Base-by-base conservation (phyloP, 2,113 vertebrate species). In the Helogale parvula region DNA sequence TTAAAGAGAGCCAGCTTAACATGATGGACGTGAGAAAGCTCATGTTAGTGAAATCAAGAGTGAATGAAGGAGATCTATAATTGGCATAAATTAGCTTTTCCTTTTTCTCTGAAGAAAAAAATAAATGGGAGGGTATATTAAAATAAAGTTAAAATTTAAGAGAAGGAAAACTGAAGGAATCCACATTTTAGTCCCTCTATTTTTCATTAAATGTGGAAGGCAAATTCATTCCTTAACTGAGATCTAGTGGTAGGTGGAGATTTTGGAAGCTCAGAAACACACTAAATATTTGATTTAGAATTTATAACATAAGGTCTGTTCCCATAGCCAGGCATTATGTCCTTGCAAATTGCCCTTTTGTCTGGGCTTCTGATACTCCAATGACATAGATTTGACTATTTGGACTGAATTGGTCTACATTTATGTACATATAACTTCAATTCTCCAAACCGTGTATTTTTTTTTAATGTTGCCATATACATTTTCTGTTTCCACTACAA, bases 391-490 rank as follows among this genome's bases (percentile, higher is more conserved):
- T 68, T 94, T 90, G 38, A 87, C 11, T 15, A 33, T n/a, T 88
- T 63, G 45, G 52, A 91, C 45, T 80, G 45, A 96, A 91, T 68
- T 97, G 45, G 10, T 77, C 11, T 72, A 88, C 60, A 57, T 66
- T 50, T 90, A 77, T 71, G 16, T 83, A 87, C 27, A 79, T 3
- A n/a, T 72, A 82, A 25, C 35, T 93, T 96, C 76, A 83, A 8
- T 93, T 66, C 50, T 91, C 33, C 27, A 92, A 88, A 82, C 85
- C 16, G 31, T 97, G 17, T 69, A 54, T 85, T 95, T 88, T 29
- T 41, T 41, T 41, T 81, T 57, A 88, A 93, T 84, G 23, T 94
- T 88, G 29, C 16, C 33, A 63, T 45, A 35, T 45, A 35, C 27
- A 69, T 29, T 71, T 83, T 13, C 29, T 65, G 2, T 77, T 87